A percentile compares a stretch with the other conserved stretches of the same genome.
phyloP scores from a whole-genome alignment of 2,797 vertebrate species.

The Lutra lutra region DNA sequence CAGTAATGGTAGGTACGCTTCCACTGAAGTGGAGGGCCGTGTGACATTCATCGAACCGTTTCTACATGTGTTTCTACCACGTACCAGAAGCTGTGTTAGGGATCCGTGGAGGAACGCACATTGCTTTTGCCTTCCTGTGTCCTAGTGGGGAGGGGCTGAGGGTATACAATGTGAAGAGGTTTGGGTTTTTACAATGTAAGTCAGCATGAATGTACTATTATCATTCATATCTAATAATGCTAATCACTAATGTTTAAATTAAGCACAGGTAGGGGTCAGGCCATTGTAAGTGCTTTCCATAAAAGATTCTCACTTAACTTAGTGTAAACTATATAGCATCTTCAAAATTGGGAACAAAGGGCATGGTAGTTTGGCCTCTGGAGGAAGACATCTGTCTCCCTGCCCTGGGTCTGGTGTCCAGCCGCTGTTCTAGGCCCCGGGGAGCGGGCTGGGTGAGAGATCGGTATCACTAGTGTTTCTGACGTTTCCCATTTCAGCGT shows the following conservation, averaged over 20 bases:
- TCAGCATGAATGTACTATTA: not conserved
- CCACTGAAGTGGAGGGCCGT: not conserved
- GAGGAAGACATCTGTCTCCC: not conserved
- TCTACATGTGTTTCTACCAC: not conserved
- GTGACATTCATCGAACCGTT: not conserved
- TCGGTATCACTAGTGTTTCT: not conserved
- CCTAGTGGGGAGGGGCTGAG: not conserved
- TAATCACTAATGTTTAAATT: not conserved
- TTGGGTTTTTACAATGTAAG: not conserved
- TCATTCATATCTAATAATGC: not conserved
- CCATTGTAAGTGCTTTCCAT: not conserved
- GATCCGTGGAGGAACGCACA: accelerated
- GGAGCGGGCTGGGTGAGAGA: too few relatives aligned
- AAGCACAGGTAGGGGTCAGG: not conserved
- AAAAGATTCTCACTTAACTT: not conserved
- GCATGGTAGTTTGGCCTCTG: not conserved
- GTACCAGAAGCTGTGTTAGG: not conserved
- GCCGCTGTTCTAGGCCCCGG: accelerated
- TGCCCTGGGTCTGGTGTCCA: not conserved
- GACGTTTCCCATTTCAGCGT: not conserved
- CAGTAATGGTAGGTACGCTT: not conserved
- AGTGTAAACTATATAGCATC: not conserved
- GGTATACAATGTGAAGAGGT: not conserved
- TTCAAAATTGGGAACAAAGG: not conserved
- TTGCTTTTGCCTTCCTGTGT: accelerated